Evolutionary conservation across 2,113 vertebrate genomes (phyloP).

Genomic region (Onychostruthus taczanowskii): DNA sequence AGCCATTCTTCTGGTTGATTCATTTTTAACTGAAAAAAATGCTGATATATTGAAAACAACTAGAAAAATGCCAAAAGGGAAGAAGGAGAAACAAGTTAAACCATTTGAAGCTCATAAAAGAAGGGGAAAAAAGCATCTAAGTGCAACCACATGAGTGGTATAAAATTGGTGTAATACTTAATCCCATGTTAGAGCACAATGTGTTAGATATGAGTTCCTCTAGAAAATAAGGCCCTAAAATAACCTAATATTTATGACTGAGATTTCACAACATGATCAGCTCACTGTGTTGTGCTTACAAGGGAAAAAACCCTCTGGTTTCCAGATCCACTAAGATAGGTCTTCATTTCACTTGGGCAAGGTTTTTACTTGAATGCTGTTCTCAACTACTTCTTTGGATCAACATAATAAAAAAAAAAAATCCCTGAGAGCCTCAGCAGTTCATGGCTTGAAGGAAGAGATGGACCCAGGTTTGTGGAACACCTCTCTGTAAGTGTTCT

Average conservation of each 20-base stretch:
- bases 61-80: background rate
- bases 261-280: background rate
- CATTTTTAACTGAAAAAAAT: background rate
- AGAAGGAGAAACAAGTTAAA: background rate
- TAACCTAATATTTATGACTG: background rate
- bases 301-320: background rate
- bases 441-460: background rate
- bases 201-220: background rate
- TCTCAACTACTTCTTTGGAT: background rate
- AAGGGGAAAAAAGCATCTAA: background rate
- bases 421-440: background rate
- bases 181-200: background rate
- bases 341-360: background rate
- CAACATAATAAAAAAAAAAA: rapidly evolving
- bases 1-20: slow-evolving; percentile 34
- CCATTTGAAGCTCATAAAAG: background rate
- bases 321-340: background rate
- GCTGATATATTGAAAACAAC: background rate
- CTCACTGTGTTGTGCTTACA: background rate
- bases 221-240: background rate
- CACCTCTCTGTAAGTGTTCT: rapidly evolving
- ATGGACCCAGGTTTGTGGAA: background rate
- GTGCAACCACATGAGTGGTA: background rate
- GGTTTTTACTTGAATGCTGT: background rate
- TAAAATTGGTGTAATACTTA: background rate